Evolutionary conservation across 2,113 vertebrate species (phyloP), one percentile per base, ranked within the genome.

Genomic region (Furnarius figulus): DNA sequence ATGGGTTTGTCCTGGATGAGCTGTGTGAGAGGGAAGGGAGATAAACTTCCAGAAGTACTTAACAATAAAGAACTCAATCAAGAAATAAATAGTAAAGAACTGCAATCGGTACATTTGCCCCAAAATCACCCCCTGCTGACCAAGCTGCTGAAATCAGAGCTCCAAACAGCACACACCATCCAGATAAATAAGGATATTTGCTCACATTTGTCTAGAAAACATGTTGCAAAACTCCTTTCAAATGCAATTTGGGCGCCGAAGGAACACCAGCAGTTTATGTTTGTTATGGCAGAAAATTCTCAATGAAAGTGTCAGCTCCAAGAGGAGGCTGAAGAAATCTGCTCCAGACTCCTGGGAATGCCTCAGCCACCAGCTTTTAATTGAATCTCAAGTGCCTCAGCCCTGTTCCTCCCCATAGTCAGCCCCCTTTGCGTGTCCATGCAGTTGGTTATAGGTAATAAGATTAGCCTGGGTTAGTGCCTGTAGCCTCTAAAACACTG

Each of bases 401-500:
- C 97, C 85, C 92, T 31, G 35, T 95, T 94, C 72, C n/a, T 21
- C 98, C 91, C 95, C 28, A 97, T 87, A 77, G 96, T 85, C 95
- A 96, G 95, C 93, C 44, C 92, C 97, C 89, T 52, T 93, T 95
- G 96, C 97, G 84, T 15, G 97, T 28, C 39, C 97, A 97, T 98
- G 96, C 89, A 97, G 96, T 97, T 75, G 56, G 98, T 97, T 98
- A 88, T 84, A 98, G 97, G 97, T 97, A 98, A 98, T 97, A 85
- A 97, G 97, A 98, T 98, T 98, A 98, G 97, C 98, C 97, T 96
- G 97, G 98, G 98, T 98, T 98, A 91, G 96, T 93, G 98, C 98
- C 97, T 96, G 96, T 79, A 97, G 97, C 97, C 97, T 95, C 96
- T 96, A 82, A 89, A 95, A 87, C 62, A 56, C 92, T 95, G 98